Conservation (phyloP, 1,140 invertebrate species). For the Drosophila nasuta region DNA sequence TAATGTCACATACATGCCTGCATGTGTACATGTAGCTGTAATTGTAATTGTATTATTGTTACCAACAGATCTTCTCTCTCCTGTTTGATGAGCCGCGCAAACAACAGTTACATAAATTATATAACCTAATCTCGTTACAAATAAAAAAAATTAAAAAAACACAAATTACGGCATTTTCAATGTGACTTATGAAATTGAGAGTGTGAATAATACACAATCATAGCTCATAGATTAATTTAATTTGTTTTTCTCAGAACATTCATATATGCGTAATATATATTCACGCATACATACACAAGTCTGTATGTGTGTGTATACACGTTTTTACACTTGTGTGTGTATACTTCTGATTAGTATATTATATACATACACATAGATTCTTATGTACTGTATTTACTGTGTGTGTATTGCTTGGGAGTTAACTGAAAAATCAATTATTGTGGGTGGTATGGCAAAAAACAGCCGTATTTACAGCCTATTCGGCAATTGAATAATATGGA, state of each 20-base stretch:
- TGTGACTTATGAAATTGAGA: constrained; percentile 22
- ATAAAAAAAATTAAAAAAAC: constrained; percentile 36
- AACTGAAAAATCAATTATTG: constrained; percentile 18
- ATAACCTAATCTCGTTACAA: constrained; percentile 58
- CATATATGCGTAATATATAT: background rate
- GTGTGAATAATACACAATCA: background rate
- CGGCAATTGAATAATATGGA: background rate
- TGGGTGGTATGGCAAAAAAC: background rate
- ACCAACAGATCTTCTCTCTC: constrained; percentile 51
- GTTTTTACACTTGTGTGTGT: constrained; percentile 10
- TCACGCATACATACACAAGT: background rate
- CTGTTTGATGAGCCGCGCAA: constrained; percentile 46
- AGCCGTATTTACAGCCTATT: background rate
- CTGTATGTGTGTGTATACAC: background rate
- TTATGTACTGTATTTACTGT: background rate
- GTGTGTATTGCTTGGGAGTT: background rate
- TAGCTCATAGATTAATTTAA: background rate
- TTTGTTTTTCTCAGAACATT: constrained; percentile 2
- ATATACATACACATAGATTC: background rate
- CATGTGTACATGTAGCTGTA: background rate
- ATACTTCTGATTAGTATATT: background rate
- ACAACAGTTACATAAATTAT: constrained; percentile 57
- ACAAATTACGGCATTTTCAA: constrained; percentile 26
- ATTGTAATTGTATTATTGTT: constrained; percentile 33
- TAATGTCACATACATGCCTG: constrained; percentile 29